Conservation (phyloP, 1,140 invertebrate species). For the Octopus sinensis region DNA sequence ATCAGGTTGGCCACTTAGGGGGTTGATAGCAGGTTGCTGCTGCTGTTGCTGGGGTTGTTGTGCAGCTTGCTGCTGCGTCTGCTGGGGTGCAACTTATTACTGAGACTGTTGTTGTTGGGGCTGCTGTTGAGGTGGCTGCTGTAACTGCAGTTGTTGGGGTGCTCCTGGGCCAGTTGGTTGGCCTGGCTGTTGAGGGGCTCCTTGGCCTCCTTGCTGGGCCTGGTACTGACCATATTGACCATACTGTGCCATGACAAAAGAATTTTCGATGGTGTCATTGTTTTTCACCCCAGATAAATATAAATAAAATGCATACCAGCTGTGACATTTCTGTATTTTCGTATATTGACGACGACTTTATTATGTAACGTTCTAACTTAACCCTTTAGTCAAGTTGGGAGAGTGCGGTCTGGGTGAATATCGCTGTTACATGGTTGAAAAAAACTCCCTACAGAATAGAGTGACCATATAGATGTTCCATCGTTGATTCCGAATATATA, state of each 20-base stretch:
- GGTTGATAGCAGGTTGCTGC: slow-evolving; percentile 50
- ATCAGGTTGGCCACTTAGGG: slow-evolving; percentile 73
- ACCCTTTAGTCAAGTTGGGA: too few species aligned
- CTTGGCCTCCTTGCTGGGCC: slow-evolving; percentile 44
- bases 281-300: too few species aligned
- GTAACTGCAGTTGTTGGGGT: slow-evolving; percentile 67
- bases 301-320: too few species aligned
- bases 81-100: slow-evolving; percentile 6
- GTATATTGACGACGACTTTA: too few species aligned
- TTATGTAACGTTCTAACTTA: too few species aligned
- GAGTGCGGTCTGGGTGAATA: too few species aligned
- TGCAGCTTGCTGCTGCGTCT: background rate
- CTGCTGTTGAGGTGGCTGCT: slow-evolving; percentile 37
- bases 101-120: slow-evolving; percentile 12
- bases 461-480: too few species aligned
- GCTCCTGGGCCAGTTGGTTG: slow-evolving; percentile 8
- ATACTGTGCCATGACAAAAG: slow-evolving; percentile 43
- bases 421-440: too few species aligned
- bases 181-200: slow-evolving; percentile 32
- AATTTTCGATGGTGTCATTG: too few species aligned
- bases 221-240: slow-evolving; percentile 38
- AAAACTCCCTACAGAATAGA: too few species aligned
- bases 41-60: background rate
- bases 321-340: too few species aligned
- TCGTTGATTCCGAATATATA: too few species aligned